phyloP scores from a whole-genome alignment of 1,140 invertebrate genomes.

The Penaeus vannamei region DNA sequence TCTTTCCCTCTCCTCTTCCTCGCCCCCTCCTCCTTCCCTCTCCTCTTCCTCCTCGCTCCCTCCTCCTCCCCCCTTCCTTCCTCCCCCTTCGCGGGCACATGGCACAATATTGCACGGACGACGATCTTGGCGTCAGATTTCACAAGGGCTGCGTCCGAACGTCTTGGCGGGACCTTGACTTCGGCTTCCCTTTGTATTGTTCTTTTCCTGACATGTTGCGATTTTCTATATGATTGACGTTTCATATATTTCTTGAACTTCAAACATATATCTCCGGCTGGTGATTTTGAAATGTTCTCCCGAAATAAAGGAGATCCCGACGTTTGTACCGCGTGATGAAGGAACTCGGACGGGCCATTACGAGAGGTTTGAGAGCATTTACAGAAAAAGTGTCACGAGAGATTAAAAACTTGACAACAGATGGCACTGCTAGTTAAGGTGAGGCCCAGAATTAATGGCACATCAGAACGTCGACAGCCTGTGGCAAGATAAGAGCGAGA shows the following conservation, averaged over 20 bases:
- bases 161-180: background rate
- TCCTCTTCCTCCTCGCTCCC: background rate
- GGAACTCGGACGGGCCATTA: background rate
- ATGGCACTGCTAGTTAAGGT: constrained; percentile 44
- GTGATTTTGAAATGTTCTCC: too few species aligned
- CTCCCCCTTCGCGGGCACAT: background rate
- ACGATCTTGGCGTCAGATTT: constrained; percentile 43
- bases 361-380: background rate
- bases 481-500: constrained; percentile 27
- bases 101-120: constrained; percentile 37
- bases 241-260: background rate
- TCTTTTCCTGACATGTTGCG: background rate
- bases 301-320: too few species aligned
- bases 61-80: background rate
- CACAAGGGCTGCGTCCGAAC: constrained; percentile 25
- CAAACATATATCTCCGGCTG: too few species aligned
- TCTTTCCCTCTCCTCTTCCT: background rate
- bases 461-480: constrained; percentile 26
- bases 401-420: constrained; percentile 44
- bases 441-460: constrained; percentile 36
- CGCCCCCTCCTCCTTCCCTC: background rate
- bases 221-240: background rate
- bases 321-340: too few species aligned
- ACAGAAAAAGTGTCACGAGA: constrained; percentile 36
- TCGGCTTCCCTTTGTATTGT: background rate